phyloP scores from a whole-genome alignment of 2,888 invertebrate genomes.

The Sturmia bella region DNA sequence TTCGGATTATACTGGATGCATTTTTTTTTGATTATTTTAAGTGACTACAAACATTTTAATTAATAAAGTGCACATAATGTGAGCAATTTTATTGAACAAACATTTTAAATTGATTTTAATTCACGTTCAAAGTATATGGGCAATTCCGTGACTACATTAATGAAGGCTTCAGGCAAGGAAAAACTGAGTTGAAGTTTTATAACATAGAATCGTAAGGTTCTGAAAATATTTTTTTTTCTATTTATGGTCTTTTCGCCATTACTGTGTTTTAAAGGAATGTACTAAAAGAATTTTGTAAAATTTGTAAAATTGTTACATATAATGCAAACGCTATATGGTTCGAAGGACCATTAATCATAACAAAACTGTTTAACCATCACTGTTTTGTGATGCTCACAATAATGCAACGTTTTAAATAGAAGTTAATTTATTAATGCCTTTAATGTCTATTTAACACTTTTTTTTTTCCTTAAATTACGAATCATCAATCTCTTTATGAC shows the following conservation, averaged over 20 bases:
- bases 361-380: no score
- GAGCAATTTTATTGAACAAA: conserved; percentile 9
- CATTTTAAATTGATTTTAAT: conserved; percentile 18
- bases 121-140: neutral
- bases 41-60: conserved; percentile 2
- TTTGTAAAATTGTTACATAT: no score
- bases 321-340: no score
- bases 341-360: no score
- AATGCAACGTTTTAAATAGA: no score
- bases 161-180: neutral
- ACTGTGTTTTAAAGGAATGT: no score
- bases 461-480: neutral
- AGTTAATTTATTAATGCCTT: neutral
- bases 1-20: conserved; percentile 12
- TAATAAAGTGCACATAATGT: neutral
- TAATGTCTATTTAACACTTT: neutral
- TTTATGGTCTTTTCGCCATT: no score
- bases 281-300: no score
- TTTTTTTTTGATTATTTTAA: neutral
- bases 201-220: no score
- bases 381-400: no score
- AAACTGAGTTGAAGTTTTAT: no score
- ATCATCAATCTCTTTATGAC: neutral
- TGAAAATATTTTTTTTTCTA: no score
- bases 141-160: neutral